Evolutionary conservation across 2,113 vertebrate genomes (phyloP).

Genomic region (Nycticryphes semicollaris): DNA sequence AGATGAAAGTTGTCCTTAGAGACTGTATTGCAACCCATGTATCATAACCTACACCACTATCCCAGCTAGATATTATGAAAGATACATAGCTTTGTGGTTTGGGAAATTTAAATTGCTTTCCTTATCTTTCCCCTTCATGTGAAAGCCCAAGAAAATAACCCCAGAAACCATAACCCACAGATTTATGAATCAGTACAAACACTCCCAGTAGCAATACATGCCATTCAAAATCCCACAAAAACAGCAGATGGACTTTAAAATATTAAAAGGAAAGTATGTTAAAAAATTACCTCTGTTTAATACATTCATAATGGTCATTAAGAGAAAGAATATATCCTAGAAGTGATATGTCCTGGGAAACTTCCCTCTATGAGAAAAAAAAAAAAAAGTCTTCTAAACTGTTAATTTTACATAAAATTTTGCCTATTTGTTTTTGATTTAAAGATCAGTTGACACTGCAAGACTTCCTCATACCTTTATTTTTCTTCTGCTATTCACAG

Average conservation of each 20-base stretch:
- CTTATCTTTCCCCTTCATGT: constrained; percentile 6
- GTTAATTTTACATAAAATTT: not conserved
- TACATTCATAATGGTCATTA: not conserved
- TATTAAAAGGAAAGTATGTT: not conserved
- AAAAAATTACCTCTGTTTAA: not conserved
- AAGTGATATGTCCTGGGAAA: not conserved
- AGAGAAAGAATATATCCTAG: not conserved
- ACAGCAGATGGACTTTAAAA: constrained; percentile 8
- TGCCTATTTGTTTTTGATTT: not conserved
- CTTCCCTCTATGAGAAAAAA: not conserved
- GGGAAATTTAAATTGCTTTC: constrained; percentile 36
- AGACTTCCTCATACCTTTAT: not conserved
- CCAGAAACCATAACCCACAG: not conserved
- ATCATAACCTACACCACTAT: not conserved
- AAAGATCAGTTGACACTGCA: not conserved
- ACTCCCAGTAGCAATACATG: not conserved
- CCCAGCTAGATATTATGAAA: not conserved
- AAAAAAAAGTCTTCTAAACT: not conserved
- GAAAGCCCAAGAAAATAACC: constrained; percentile 5
- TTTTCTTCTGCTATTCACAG: not conserved
- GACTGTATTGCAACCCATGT: not conserved
- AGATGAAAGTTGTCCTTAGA: constrained; percentile 7
- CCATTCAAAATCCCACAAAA: not conserved
- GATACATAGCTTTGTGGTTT: constrained; percentile 9
- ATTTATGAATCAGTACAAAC: constrained; percentile 5